phyloP scores from a whole-genome alignment of 2,888 invertebrate genomes.

The Acanthosepion pharaonis region DNA sequence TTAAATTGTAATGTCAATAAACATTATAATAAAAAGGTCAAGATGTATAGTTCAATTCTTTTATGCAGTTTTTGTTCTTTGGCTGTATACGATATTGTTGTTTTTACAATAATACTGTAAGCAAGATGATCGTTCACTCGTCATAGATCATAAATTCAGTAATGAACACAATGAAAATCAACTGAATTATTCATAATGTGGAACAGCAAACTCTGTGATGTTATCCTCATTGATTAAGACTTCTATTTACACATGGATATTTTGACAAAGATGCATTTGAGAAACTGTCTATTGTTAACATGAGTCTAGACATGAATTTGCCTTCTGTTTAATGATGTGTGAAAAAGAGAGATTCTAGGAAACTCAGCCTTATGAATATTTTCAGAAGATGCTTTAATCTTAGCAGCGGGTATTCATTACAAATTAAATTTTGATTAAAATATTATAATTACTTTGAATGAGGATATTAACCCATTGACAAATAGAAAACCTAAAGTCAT shows the following conservation, averaged over 20 bases:
- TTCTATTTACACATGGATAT: conserved; percentile 23
- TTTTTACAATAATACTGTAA: not conserved
- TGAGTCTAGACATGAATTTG: conserved; percentile 20
- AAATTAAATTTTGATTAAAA: conserved; percentile 33
- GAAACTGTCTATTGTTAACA: not conserved
- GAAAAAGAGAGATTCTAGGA: not conserved
- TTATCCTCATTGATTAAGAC: conserved; percentile 20
- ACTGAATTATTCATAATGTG: not conserved
- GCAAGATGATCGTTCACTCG: not conserved
- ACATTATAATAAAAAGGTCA: not conserved
- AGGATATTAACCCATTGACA: not conserved
- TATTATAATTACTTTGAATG: not conserved
- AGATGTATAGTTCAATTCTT: not conserved
- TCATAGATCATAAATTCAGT: not conserved
- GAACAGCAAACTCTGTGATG: conserved; percentile 2
- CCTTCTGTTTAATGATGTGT: conserved; percentile 22
- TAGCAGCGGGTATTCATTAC: not conserved
- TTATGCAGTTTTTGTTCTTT: not conserved
- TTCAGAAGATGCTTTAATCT: not conserved
- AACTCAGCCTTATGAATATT: conserved; percentile 21
- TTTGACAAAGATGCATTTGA: conserved; percentile 33
- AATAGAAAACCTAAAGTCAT: too few relatives aligned
- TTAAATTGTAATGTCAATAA: not conserved
- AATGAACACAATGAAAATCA: not conserved
- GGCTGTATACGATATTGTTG: not conserved